These are phyloP conservation scores for Eretmocerus hayati DNA, from an alignment of 2,888 invertebrate species.

Conservation along the genomic window DNA sequence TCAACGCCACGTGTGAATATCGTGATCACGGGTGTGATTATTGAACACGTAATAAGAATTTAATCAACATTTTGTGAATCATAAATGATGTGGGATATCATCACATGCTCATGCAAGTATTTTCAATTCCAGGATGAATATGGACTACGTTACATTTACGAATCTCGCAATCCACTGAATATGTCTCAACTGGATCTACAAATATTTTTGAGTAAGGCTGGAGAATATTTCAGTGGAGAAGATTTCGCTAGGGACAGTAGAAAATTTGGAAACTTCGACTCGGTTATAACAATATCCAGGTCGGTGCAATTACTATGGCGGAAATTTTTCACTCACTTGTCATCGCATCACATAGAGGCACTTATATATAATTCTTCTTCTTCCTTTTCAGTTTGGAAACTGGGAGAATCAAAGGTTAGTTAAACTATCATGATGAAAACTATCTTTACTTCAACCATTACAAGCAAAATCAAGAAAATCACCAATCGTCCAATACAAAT, in stretches of 20 bases:
- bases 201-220: neutral
- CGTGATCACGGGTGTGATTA: conserved; percentile 11
- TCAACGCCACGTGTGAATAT: conserved; percentile 4
- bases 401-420: too few relatives aligned
- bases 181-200: neutral
- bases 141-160: conserved; percentile 1
- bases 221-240: conserved; percentile 3
- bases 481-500: too few relatives aligned
- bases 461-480: too few relatives aligned
- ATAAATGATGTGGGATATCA: neutral
- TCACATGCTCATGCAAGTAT: neutral
- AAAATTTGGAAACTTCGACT: conserved; percentile 12
- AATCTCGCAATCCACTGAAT: neutral
- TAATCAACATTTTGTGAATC: neutral
- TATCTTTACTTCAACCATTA: too few relatives aligned
- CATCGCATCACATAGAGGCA: too few relatives aligned
- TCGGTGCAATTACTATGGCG: too few relatives aligned
- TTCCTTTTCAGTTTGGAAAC: too few relatives aligned
- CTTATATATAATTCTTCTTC: too few relatives aligned
- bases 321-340: too few relatives aligned
- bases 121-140: conserved; percentile 10
- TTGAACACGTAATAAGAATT: conserved; percentile 12
- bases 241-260: neutral
- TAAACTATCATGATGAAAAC: too few relatives aligned
- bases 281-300: conserved; percentile 5